A percentile compares a stretch with the other conserved stretches of the same genome.
phyloP scores from a whole-genome alignment of 2,797 vertebrate species.

The Ctenopoma kingsleyae region DNA sequence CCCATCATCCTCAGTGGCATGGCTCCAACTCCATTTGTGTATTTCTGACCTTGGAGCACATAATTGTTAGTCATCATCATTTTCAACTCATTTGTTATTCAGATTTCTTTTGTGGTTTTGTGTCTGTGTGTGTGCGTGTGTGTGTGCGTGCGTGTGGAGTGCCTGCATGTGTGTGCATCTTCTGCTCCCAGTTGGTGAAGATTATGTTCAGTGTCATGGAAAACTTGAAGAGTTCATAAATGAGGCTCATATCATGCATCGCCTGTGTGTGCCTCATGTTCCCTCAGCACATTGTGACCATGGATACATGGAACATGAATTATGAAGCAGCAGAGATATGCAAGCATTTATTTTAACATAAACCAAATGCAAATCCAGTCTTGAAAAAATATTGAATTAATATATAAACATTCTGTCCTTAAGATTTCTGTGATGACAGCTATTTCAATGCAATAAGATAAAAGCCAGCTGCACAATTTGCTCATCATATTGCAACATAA shows the following conservation, averaged over 20 bases:
- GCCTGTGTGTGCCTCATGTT: constrained; percentile 45
- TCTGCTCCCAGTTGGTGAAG: constrained; percentile 69
- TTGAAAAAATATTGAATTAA: constrained; percentile 16
- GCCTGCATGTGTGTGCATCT: constrained; percentile 17
- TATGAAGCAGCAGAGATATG: constrained; percentile 17
- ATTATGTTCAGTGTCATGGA: constrained; percentile 80
- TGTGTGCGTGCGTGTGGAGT: constrained; percentile 7
- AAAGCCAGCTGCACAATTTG: constrained; percentile 47
- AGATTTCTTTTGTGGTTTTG: constrained; percentile 29
- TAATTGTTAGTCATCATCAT: constrained; percentile 75
- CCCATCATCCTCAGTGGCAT: constrained; percentile 63
- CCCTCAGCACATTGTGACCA: constrained; percentile 47
- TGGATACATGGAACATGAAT: constrained; percentile 45
- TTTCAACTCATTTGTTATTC: constrained; percentile 61
- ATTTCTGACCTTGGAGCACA: constrained; percentile 74
- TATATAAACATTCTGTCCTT: constrained; percentile 16
- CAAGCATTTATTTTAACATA: constrained; percentile 17
- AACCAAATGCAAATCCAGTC: constrained; percentile 29
- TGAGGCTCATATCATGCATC: constrained; percentile 67
- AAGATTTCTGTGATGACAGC: neutral
- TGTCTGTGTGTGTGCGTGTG: neutral
- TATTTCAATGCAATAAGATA: constrained; percentile 36
- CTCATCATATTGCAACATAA: constrained; percentile 43
- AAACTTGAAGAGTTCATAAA: constrained; percentile 73
- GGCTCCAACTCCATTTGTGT: constrained; percentile 66